Percentiles rank a stretch among this genome's conserved stretches.
These are phyloP conservation scores for Danio aesculapii DNA, from an alignment of 2,797 vertebrate genomes.

Conservation along the genomic window DNA sequence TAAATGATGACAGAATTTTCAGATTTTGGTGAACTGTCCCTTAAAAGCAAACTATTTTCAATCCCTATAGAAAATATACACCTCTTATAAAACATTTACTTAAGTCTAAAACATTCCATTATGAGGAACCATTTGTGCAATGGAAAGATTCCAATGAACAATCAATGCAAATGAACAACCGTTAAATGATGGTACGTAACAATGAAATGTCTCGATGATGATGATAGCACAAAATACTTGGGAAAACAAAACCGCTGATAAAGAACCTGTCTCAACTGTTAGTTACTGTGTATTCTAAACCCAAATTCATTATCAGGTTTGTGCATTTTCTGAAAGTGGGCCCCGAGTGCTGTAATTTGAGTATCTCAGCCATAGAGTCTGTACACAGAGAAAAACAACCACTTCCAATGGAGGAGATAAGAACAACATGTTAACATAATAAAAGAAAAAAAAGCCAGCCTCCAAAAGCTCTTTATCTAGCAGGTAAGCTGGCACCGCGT, in stretches of 20 bases:
- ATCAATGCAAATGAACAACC: too few species aligned
- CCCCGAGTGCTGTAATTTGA: conserved; percentile 18
- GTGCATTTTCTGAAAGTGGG: conserved; percentile 27
- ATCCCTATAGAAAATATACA: too few species aligned
- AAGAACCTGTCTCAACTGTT: background rate
- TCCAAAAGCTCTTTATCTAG: conserved; percentile 2
- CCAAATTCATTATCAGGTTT: conserved; percentile 6
- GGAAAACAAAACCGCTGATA: background rate
- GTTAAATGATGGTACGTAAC: background rate
- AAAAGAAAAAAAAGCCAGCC: background rate
- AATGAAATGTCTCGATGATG: background rate
- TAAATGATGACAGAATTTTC: too few species aligned
- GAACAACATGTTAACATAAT: conserved; percentile 25
- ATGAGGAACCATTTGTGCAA: too few species aligned
- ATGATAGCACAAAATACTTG: background rate
- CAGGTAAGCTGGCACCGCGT: background rate
- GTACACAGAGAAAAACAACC: background rate
- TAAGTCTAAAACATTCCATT: too few species aligned
- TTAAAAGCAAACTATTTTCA: too few species aligned
- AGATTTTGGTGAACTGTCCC: too few species aligned
- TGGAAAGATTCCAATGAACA: too few species aligned
- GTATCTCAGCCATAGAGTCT: background rate
- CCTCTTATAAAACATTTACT: too few species aligned
- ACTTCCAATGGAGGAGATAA: conserved; percentile 30
- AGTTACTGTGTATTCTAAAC: conserved; percentile 3